Conservation (phyloP, 2,797 vertebrate genomes). For the Valencia hispanica region DNA sequence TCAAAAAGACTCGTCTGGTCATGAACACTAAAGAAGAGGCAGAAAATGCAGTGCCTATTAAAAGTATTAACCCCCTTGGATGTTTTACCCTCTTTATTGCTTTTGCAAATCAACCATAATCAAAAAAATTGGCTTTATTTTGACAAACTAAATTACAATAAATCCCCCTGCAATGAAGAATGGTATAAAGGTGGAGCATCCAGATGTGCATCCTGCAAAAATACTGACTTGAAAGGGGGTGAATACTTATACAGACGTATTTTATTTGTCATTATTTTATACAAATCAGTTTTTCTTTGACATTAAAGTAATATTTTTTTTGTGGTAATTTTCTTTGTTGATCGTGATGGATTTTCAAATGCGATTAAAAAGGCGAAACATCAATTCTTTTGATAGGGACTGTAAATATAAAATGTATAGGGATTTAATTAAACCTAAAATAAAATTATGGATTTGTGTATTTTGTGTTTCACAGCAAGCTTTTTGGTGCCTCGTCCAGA, state of each 20-base stretch:
- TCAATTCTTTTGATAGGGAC: neutral
- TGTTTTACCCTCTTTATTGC: too few species aligned
- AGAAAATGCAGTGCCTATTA: neutral
- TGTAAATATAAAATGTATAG: neutral
- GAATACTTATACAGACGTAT: neutral
- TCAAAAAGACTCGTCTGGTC: neutral
- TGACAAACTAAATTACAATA: too few species aligned
- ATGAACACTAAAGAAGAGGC: neutral
- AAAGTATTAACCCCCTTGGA: neutral
- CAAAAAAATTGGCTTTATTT: too few species aligned
- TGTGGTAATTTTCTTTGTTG: neutral
- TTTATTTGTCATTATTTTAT: neutral
- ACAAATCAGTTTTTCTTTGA: neutral
- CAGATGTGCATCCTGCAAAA: too few species aligned
- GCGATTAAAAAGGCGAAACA: neutral
- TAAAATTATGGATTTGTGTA: too few species aligned
- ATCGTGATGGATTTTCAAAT: neutral
- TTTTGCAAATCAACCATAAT: neutral
- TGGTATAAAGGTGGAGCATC: too few species aligned
- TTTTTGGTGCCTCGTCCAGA: conserved; percentile 95
- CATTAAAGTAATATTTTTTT: too few species aligned
- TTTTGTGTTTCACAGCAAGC: conserved; percentile 84
- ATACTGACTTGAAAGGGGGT: too few species aligned
- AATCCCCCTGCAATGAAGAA: too few species aligned
- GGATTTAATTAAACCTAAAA: neutral